A percentile compares a stretch with the other conserved stretches of the same genome.
phyloP scores from a whole-genome alignment of 2,797 vertebrate genomes.

The Antennarius maculatus region DNA sequence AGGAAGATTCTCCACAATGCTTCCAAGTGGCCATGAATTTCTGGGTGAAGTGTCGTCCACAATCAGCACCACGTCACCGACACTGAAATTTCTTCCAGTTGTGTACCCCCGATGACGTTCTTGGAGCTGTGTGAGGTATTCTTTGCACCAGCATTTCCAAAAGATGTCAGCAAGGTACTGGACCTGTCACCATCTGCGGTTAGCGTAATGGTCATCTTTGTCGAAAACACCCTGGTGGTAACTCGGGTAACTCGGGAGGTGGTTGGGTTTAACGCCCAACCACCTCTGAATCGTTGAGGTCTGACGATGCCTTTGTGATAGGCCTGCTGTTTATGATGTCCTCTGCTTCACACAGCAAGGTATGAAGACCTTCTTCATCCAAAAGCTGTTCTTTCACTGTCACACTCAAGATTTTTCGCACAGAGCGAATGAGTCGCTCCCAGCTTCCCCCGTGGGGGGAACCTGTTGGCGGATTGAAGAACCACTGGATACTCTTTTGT shows the following conservation, averaged over 20 bases:
- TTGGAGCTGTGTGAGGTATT: slow-evolving; percentile 13
- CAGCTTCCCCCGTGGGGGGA: slow-evolving; percentile 27
- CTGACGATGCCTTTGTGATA: slow-evolving; percentile 23
- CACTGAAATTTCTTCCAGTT: not conserved
- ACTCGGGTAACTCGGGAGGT: not conserved
- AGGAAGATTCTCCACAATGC: not conserved
- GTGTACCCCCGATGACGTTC: slow-evolving; percentile 9
- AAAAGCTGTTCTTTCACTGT: slow-evolving; percentile 18
- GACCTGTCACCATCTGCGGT: slow-evolving; percentile 28
- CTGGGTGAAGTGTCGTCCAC: slow-evolving; percentile 20
- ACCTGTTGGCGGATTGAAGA: slow-evolving; percentile 13
- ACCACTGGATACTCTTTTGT: slow-evolving; percentile 14
- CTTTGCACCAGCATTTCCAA: slow-evolving; percentile 27
- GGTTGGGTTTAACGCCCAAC: slow-evolving; percentile 9
- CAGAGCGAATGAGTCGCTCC: slow-evolving; percentile 8
- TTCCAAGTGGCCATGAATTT: slow-evolving; percentile 21
- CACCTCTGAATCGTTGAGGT: slow-evolving; percentile 24
- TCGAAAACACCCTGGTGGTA: slow-evolving; percentile 17
- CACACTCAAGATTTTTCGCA: slow-evolving; percentile 14
- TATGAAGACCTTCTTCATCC: slow-evolving; percentile 30
- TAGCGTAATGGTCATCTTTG: slow-evolving; percentile 10
- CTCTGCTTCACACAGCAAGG: slow-evolving; percentile 32
- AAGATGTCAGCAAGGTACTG: slow-evolving; percentile 25
- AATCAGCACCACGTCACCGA: slow-evolving; percentile 11
- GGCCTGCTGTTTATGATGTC: slow-evolving; percentile 32